Evolutionary conservation across 2,113 vertebrate genomes (phyloP), one percentile per base, ranked within the genome.

Genomic region (Tichodroma muraria): DNA sequence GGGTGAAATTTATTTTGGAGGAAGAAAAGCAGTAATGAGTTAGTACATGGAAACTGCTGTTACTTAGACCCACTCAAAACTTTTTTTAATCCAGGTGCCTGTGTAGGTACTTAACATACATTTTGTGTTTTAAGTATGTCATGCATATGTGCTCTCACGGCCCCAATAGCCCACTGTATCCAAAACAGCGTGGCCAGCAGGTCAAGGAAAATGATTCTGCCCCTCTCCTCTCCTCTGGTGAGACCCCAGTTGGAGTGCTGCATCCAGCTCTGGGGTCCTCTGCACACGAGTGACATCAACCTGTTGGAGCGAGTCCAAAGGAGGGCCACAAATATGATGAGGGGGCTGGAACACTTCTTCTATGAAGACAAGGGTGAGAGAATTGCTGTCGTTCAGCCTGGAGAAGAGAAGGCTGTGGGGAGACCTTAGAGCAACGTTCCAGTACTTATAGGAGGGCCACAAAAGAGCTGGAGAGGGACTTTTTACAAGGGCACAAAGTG

Each of bases 101-200:
- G 21, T 50, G 22, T 38, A 28, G 38, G 25, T 85, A 45, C 44
- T 45, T 45, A 45, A 19, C 44, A 45, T 45, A 20, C 44, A 45
- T 63, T 31, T 13, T 16, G 21, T 47, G 24, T 54, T 23, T 45
- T 45, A 60, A 52, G 8, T 69, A 23, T 53, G 30, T 76, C 47
- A 69, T 35, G 17, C 2, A 1, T 68, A 23, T 19, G 15, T 35
- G 12, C 19, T 47, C 35, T 54, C 0, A 1, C 21, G 63, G n/a
- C 25, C 40, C 25, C n/a, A 22, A 42, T 69, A 69, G 35, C 21
- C 40, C 42, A 31, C 40, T 3, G 4, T 40, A 49, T 31, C 35
- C 49, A 70, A 63, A 28, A 49, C 42, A 63, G 35, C 0, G 1
- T 27, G 35, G 56, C 47, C 31, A 42, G 70, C 54, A 63, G 35